phyloP scores from a whole-genome alignment of 2,113 vertebrate genomes.

The Pseudopodoces humilis region DNA sequence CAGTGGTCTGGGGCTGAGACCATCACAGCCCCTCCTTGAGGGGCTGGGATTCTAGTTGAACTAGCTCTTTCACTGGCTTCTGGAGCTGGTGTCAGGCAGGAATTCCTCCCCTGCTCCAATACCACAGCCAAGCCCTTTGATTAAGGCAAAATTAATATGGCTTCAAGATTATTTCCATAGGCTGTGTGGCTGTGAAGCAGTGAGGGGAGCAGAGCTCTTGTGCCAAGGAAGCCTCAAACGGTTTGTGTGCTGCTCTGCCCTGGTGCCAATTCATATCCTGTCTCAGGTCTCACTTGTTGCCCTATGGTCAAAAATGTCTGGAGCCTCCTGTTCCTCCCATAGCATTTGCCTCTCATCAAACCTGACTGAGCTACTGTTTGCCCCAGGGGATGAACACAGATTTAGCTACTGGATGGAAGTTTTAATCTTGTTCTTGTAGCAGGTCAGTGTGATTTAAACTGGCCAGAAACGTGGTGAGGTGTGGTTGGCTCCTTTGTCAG shows the following conservation, averaged over 20 bases:
- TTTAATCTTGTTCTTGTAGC: background rate
- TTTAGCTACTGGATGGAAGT: background rate
- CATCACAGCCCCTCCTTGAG: background rate
- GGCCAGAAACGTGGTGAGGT: background rate
- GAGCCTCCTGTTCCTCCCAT: background rate
- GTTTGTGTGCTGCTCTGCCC: background rate
- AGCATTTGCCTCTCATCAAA: background rate
- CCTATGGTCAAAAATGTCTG: background rate
- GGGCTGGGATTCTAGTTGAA: background rate
- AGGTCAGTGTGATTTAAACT: background rate
- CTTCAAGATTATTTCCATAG: background rate
- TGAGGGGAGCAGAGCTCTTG: background rate
- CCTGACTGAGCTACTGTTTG: background rate
- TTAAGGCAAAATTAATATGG: background rate
- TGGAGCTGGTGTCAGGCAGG: background rate
- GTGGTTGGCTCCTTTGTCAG: background rate
- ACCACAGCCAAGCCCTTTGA: background rate
- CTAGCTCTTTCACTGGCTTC: background rate
- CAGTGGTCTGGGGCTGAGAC: background rate
- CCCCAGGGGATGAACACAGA: background rate
- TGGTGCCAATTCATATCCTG: background rate
- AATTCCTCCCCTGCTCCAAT: background rate
- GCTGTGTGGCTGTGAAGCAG: background rate
- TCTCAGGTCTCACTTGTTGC: background rate
- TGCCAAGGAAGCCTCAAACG: background rate